phyloP scores from a whole-genome alignment of 2,113 vertebrate genomes.

The Nibea coibor region DNA sequence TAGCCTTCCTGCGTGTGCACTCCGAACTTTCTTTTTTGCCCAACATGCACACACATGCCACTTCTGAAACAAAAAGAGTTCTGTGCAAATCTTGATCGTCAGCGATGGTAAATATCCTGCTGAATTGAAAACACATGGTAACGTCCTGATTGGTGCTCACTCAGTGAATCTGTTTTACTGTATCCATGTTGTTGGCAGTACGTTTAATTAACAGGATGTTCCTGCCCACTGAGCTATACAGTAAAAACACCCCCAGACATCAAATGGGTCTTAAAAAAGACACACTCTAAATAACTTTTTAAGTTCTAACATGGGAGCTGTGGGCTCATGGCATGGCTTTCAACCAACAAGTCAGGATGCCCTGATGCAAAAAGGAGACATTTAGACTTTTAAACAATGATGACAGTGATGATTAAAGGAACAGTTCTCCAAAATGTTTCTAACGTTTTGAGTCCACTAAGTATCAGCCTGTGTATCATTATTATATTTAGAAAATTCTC shows the following conservation, averaged over 20 bases:
- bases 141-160: background rate
- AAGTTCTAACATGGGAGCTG: background rate
- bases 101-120: background rate
- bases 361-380: background rate
- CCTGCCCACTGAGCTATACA: background rate
- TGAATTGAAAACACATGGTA: background rate
- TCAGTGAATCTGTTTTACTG: slow-evolving; percentile 8
- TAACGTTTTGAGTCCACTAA: no score
- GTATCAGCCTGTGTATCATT: no score
- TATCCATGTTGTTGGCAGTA: background rate
- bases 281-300: background rate
- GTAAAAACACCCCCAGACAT: background rate
- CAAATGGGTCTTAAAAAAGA: background rate
- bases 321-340: background rate
- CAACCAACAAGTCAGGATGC: background rate
- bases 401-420: no score
- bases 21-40: background rate
- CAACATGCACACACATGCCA: background rate
- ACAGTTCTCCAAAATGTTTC: no score
- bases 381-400: no score
- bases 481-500: no score
- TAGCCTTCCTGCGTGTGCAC: background rate
- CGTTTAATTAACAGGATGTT: background rate
- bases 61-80: background rate
- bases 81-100: no score